phyloP scores from a whole-genome alignment of 2,888 invertebrate genomes.

The Napeogenes sylphis region DNA sequence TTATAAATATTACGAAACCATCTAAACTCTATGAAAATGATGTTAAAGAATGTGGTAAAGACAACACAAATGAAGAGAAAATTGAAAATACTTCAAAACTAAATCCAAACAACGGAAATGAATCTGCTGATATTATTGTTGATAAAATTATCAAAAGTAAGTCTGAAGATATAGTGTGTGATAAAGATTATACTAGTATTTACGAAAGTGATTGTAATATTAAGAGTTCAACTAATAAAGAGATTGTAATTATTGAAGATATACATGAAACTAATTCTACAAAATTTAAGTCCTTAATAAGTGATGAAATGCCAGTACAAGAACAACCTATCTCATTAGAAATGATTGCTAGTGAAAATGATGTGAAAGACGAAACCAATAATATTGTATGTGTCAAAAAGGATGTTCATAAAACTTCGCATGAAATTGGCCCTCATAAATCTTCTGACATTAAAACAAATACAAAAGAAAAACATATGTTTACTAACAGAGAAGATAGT shows the following conservation, averaged over 20 bases:
- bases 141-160: constrained; percentile 7
- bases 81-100: background rate
- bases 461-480: no score
- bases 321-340: no score
- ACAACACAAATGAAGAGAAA: constrained; percentile 5
- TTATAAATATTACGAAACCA: constrained; percentile 8
- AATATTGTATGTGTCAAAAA: no score
- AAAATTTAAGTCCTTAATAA: no score
- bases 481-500: no score
- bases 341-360: no score
- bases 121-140: no score
- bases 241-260: background rate
- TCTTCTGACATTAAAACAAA: no score
- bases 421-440: no score
- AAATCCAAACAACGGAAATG: no score
- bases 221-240: constrained; percentile 5
- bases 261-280: background rate
- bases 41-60: constrained; percentile 7
- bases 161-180: constrained; percentile 3
- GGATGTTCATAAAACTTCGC: background rate
- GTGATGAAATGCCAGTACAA: no score
- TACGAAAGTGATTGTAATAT: background rate
- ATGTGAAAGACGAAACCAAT: no score
- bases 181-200: background rate
- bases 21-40: constrained; percentile 6